Base-by-base conservation (phyloP, 2,797 vertebrate species). In the Furcifer pardalis region DNA sequence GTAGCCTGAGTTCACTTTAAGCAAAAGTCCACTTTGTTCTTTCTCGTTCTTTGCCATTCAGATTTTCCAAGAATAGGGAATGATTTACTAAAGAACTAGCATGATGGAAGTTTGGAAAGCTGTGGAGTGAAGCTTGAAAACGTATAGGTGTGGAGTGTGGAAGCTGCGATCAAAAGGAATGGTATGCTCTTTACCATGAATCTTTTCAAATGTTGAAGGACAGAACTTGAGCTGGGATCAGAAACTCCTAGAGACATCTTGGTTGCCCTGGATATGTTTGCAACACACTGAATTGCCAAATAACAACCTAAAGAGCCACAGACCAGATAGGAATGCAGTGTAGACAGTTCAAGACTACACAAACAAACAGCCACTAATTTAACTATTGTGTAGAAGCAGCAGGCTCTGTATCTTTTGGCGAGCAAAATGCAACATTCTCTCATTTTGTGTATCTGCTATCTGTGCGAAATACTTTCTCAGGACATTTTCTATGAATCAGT, bases 401-500 rank as follows among this genome's bases (percentile, higher is more conserved):
- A 17, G 7, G 5, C 25, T 44, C n/a, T 25, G 3, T 52, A 32
- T 56, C 69, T 56, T 52, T 32, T 72, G 79, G 23, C 63, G 81
- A 35, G 13, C 0, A 32, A 86, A 63, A 25, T 59, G 40, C 17
- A 49, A 3, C 37, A 85, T 79, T 90, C 2, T 0, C 2, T 0
- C 90, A 93, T 91, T 91, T 74, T 89, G 84, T 77, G 37, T 21
- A 86, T 71, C 68, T 0, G 0, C 91, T 81, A 71, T 79, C 84
- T 74, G 69, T 86, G 82, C 87, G 84, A 89, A 89, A 44, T 93
- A 9, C 90, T 93, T 89, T 90, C 44, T 91, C 74, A 79, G 91
- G 92, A 85, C 40, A 0, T 93, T 92, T 93, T 90, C 91, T 91
- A 89, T 87, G 81, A 92, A 91, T 93, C 90, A 52, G 88, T 93